phyloP scores from a whole-genome alignment of 2,113 vertebrate genomes.

The Lophotis ruficrista region DNA sequence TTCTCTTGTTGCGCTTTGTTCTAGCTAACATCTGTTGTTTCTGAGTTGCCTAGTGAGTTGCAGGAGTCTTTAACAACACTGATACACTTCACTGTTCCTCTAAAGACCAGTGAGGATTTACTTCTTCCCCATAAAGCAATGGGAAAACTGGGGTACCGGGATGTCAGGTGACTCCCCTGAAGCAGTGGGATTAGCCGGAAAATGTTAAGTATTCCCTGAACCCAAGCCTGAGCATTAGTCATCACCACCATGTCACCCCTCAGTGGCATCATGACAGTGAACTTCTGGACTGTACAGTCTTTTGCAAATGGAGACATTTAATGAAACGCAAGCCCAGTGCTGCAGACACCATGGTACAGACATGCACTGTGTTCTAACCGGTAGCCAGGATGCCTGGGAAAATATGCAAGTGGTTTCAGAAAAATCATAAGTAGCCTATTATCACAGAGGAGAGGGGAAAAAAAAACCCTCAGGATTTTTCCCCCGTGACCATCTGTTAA shows the following conservation, averaged over 20 bases:
- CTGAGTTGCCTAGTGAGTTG: neutral
- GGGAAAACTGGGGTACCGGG: neutral
- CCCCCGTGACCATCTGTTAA: neutral
- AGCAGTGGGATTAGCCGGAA: neutral
- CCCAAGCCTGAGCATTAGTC: neutral
- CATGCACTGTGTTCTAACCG: neutral
- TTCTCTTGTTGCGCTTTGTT: neutral
- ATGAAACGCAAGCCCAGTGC: neutral
- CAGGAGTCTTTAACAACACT: neutral
- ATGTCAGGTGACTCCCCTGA: neutral
- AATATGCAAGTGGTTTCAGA: constrained; percentile 22
- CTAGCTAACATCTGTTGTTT: neutral
- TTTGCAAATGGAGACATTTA: neutral
- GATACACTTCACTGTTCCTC: neutral
- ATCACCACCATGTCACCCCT: neutral
- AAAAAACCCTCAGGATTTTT: neutral
- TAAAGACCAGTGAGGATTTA: neutral
- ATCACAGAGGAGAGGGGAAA: neutral
- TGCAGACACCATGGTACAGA: neutral
- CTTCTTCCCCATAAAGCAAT: neutral
- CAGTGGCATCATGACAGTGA: neutral
- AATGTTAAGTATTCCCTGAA: neutral
- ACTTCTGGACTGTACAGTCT: neutral
- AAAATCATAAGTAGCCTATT: neutral
- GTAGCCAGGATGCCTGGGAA: constrained; percentile 41